phyloP scores from a whole-genome alignment of 35 echinoderm and acorn worm species.

The Lytechinus pictus region DNA sequence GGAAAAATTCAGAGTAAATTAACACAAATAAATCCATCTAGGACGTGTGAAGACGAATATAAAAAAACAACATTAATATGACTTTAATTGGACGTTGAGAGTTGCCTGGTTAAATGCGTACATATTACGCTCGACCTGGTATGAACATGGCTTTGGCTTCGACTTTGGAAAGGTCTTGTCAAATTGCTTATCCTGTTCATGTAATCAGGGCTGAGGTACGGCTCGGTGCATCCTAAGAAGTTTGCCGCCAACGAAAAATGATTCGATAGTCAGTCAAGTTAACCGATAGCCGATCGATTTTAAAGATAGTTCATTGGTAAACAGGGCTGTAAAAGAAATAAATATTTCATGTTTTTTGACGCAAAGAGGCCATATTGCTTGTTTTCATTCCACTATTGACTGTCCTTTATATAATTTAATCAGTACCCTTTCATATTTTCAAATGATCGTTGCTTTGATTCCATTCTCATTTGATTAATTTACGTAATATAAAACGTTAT shows the following conservation, averaged over 20 bases:
- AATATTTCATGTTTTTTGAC: neutral
- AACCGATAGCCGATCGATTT: neutral
- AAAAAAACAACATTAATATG: no score
- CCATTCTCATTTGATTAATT: no score
- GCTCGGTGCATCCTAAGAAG: neutral
- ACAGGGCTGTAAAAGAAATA: neutral
- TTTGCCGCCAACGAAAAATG: neutral
- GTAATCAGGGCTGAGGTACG: neutral
- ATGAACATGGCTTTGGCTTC: neutral
- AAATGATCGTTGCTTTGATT: no score
- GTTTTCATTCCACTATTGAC: no score
- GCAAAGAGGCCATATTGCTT: neutral
- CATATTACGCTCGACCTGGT: neutral
- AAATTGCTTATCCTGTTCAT: neutral
- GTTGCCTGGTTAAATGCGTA: no score
- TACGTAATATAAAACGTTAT: no score
- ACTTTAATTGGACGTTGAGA: no score
- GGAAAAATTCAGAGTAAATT: no score
- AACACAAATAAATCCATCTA: no score
- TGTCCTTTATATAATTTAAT: no score
- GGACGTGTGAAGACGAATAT: no score
- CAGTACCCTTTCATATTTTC: no score
- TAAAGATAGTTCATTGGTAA: neutral
- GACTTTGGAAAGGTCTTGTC: neutral
- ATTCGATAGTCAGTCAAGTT: neutral